Conservation (phyloP, 2,113 vertebrate genomes). For the Proterorhinus semilunaris region DNA sequence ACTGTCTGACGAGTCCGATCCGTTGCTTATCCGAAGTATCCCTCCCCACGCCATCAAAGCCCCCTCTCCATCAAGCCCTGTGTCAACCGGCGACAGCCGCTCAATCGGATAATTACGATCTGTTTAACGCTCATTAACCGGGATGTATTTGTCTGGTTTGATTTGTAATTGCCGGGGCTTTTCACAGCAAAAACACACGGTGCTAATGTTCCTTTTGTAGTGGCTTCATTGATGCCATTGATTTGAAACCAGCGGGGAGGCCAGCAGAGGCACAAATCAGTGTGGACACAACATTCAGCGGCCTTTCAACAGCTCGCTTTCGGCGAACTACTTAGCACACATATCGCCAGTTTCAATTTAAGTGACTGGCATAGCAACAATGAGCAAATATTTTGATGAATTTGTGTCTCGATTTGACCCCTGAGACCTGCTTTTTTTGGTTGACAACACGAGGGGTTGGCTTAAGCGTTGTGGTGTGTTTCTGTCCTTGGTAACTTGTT, state of each 20-base stretch:
- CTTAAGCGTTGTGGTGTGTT: too few relatives aligned
- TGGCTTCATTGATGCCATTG: conserved; percentile 66
- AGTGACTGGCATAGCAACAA: not conserved
- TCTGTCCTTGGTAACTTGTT: not conserved
- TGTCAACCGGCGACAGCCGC: conserved; percentile 75
- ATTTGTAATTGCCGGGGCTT: conserved; percentile 71
- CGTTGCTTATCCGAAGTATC: conserved; percentile 27
- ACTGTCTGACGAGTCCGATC: conserved; percentile 54
- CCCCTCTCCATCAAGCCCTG: conserved; percentile 64
- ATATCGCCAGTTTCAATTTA: not conserved
- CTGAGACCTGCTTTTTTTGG: not conserved
- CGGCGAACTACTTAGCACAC: conserved; percentile 2
- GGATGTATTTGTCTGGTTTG: conserved; percentile 74
- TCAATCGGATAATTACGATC: conserved; percentile 79
- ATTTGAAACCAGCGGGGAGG: conserved; percentile 61
- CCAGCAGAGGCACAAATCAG: conserved; percentile 18
- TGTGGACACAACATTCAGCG: conserved; percentile 15
- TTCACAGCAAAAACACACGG: conserved; percentile 61
- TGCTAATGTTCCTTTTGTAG: conserved; percentile 56
- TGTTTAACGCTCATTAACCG: conserved; percentile 77
- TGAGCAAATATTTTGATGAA: not conserved
- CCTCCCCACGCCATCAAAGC: conserved; percentile 26
- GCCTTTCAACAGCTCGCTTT: conserved; percentile 1
- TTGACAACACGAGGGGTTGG: not conserved
- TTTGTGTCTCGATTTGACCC: not conserved